Conservation (phyloP, 2,113 vertebrate species). For the Ia io region DNA sequence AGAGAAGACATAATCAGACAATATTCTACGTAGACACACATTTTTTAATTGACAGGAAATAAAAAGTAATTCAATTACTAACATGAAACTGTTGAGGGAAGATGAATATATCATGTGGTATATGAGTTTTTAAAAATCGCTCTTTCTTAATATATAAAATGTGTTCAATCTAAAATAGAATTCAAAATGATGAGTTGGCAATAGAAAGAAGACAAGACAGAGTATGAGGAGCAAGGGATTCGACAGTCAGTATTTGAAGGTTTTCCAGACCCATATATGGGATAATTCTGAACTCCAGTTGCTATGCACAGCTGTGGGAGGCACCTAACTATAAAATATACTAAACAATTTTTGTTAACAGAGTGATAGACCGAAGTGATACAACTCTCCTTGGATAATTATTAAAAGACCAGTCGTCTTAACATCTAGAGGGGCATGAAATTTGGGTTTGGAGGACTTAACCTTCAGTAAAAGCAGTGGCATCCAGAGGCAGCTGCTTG, state of each 20-base stretch:
- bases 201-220: not conserved
- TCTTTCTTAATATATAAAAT: not conserved
- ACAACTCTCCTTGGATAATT: not conserved
- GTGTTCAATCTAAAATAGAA: not conserved
- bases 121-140: not conserved
- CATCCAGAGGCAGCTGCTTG: not conserved
- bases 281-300: not conserved
- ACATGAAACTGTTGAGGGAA: not conserved
- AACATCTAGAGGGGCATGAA: not conserved
- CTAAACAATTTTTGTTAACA: not conserved
- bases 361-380: not conserved
- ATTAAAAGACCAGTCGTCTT: not conserved
- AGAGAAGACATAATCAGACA: not conserved
- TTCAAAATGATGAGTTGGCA: not conserved
- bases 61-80: not conserved
- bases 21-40: not conserved
- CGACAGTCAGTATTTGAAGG: not conserved
- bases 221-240: not conserved
- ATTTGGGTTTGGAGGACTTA: not conserved
- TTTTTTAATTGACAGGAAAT: not conserved
- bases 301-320: not conserved
- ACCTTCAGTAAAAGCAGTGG: not conserved
- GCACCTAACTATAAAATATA: not conserved
- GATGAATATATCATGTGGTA: not conserved
- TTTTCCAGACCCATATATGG: not conserved